These are phyloP conservation scores for Drosophila ercepeae DNA, from an alignment of 1,140 invertebrate species.

Conservation along the genomic window DNA sequence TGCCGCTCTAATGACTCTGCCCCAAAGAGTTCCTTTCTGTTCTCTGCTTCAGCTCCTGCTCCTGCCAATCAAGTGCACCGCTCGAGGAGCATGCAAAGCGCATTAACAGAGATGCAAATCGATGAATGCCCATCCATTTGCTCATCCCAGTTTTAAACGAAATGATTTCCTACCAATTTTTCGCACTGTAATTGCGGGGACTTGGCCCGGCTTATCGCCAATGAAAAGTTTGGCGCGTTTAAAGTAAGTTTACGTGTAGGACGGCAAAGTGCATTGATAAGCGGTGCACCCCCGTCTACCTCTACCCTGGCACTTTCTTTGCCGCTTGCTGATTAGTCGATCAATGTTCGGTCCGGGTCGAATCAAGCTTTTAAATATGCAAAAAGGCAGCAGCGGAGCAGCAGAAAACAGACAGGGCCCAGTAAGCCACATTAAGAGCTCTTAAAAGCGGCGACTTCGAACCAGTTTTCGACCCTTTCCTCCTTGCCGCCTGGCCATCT, in stretches of 20 bases:
- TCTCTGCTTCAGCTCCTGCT: too few relatives aligned
- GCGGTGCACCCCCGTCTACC: slow-evolving; percentile 7
- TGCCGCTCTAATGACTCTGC: slow-evolving; percentile 70
- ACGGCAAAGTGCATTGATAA: slow-evolving; percentile 79
- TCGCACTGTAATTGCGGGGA: slow-evolving; percentile 24
- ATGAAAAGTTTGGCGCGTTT: slow-evolving; percentile 69
- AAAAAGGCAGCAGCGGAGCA: slow-evolving; percentile 43
- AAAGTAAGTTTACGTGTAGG: slow-evolving; percentile 80
- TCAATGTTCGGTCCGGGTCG: slow-evolving; percentile 54
- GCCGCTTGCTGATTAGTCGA: slow-evolving; percentile 67
- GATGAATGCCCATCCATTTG: slow-evolving; percentile 20
- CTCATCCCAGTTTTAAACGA: too few relatives aligned
- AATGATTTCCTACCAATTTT: slow-evolving; percentile 10
- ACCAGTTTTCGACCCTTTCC: slow-evolving; percentile 41
- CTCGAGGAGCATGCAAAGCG: slow-evolving; percentile 47
- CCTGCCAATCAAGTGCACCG: slow-evolving; percentile 32
- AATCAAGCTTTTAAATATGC: slow-evolving; percentile 75
- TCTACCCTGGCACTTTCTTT: slow-evolving; percentile 39
- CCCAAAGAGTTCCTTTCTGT: slow-evolving; percentile 2
- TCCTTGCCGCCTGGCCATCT: not conserved
- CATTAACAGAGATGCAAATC: slow-evolving; percentile 78
- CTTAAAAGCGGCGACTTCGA: slow-evolving; percentile 53
- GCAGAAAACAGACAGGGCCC: slow-evolving; percentile 9
- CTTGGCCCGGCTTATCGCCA: slow-evolving; percentile 45
- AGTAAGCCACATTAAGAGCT: slow-evolving; percentile 52